These are phyloP conservation scores for Callithrix jacchus DNA, from an alignment of 2,113 vertebrate species.

Conservation along the genomic window DNA sequence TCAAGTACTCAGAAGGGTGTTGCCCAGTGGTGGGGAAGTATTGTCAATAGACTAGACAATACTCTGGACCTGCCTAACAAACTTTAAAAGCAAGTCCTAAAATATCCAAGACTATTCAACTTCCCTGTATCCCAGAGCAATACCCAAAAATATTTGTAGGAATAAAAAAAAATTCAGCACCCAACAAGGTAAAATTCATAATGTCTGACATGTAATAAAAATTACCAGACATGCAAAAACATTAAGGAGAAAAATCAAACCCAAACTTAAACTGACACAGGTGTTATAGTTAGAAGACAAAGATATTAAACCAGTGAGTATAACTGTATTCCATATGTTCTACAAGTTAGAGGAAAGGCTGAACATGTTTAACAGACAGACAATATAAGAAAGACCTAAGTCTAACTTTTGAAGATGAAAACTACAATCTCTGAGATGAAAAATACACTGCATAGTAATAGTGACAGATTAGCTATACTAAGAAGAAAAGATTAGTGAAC, in stretches of 20 bases:
- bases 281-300: background rate
- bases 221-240: background rate
- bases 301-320: background rate
- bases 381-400: background rate
- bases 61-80: background rate
- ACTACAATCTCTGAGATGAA: background rate
- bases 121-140: background rate
- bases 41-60: background rate
- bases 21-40: background rate
- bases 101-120: background rate
- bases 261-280: background rate
- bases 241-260: background rate
- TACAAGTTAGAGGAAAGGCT: background rate
- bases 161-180: background rate
- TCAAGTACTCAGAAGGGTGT: background rate
- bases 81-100: background rate
- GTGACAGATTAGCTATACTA: background rate
- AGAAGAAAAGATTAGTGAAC: constrained; percentile 34
- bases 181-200: background rate
- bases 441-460: background rate
- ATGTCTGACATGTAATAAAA: background rate
- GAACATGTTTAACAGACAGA: background rate
- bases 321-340: background rate
- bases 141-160: background rate
- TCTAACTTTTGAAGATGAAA: background rate